Conservation (phyloP, 2,888 invertebrate species). For the Parthenolecanium corni region DNA sequence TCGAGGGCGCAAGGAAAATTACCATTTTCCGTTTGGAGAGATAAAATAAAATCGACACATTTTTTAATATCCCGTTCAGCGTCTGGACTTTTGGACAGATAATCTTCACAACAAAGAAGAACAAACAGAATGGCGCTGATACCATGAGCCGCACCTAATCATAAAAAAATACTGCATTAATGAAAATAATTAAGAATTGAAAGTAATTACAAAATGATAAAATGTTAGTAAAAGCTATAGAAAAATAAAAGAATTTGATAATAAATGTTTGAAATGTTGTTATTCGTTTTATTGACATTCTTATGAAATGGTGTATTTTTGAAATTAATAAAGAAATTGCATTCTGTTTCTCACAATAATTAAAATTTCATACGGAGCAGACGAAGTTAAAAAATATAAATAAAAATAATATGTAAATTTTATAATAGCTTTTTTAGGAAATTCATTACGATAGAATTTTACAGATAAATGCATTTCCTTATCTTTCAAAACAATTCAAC, state of each 20-base stretch:
- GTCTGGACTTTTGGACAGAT: conserved; percentile 38
- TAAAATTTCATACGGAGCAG: too few species aligned
- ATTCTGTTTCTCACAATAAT: too few species aligned
- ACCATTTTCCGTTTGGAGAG: conserved; percentile 55
- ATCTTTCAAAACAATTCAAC: too few species aligned
- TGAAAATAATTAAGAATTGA: neutral
- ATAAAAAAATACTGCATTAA: neutral
- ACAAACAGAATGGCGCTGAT: conserved; percentile 54
- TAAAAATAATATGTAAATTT: too few species aligned
- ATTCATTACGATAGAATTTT: too few species aligned
- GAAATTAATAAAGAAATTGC: too few species aligned
- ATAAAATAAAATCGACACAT: conserved; percentile 54
- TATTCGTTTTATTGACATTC: too few species aligned
- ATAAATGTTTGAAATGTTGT: too few species aligned
- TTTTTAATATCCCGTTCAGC: conserved; percentile 49
- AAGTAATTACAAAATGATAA: neutral
- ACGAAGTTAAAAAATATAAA: too few species aligned
- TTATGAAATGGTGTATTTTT: too few species aligned
- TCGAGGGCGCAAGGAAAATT: conserved; percentile 49
- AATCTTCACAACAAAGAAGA: conserved; percentile 40
- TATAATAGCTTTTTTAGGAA: too few species aligned
- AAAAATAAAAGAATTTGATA: neutral
- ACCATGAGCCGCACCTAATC: conserved; percentile 49
- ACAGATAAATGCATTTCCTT: too few species aligned
- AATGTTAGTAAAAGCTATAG: neutral